Conservation (phyloP, 35 echinoderm and acorn worm genomes). For the Hemicentrotus pulcherrimus region DNA sequence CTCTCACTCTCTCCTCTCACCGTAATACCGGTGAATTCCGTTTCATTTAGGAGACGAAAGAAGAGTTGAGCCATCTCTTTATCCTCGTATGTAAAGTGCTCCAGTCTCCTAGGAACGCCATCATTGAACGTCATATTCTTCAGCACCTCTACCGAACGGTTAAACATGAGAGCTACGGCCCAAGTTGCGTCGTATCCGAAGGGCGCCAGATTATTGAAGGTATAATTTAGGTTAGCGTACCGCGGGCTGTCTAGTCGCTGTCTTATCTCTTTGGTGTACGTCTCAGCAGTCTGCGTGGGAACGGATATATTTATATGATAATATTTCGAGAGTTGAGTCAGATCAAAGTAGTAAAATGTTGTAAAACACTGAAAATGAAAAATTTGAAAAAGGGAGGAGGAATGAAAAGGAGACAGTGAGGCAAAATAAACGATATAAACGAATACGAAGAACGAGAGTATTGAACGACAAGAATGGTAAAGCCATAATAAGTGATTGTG, state of each 20-base stretch:
- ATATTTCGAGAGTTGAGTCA: neutral
- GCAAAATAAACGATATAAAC: no score
- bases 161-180: constrained; percentile 75
- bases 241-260: constrained; percentile 36
- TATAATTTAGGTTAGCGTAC: constrained; percentile 27
- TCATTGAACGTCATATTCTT: constrained; percentile 52
- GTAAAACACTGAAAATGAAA: no score
- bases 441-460: no score
- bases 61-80: constrained; percentile 59
- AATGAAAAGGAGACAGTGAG: no score
- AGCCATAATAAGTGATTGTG: no score
- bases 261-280: neutral
- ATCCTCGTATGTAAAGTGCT: constrained; percentile 63
- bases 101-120: constrained; percentile 39
- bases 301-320: neutral
- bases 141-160: constrained; percentile 38
- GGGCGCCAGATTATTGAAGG: constrained; percentile 55
- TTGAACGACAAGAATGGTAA: no score
- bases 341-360: no score
- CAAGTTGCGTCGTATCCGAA: constrained; percentile 85
- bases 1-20: neutral
- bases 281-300: neutral
- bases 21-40: constrained; percentile 47
- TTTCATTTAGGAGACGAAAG: constrained; percentile 41
- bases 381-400: no score